Evolutionary conservation across 2,113 vertebrate species (phyloP).

Genomic region (Argyrosomus japonicus): DNA sequence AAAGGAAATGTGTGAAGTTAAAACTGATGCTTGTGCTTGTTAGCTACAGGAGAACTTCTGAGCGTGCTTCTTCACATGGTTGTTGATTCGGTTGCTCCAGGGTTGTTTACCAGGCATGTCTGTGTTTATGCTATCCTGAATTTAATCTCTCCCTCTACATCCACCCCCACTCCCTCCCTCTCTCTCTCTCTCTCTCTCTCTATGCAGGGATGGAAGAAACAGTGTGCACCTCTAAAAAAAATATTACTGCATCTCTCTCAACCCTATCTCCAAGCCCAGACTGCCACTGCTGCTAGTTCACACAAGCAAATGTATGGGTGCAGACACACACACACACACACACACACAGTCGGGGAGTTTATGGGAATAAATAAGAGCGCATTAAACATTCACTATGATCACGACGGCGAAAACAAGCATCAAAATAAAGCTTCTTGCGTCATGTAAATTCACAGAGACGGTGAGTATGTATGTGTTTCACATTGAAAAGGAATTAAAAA

Average conservation of each 20-base stretch:
- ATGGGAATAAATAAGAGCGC: conserved; percentile 17
- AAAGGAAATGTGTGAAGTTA: not conserved
- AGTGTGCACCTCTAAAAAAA: conserved; percentile 26
- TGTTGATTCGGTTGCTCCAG: conserved; percentile 12
- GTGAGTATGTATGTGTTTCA: not conserved
- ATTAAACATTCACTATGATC: conserved; percentile 55
- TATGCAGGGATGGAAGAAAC: conserved; percentile 17
- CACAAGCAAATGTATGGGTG: not conserved
- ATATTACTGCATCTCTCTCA: conserved; percentile 35
- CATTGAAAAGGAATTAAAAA: not conserved
- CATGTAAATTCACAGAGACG: not conserved
- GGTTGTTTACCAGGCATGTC: conserved; percentile 49
- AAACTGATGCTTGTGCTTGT: conserved; percentile 1
- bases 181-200: not conserved
- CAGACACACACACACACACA: not conserved
- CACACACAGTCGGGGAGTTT: not conserved
- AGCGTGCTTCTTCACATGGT: not conserved
- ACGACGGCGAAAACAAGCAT: conserved; percentile 25
- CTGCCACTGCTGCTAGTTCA: conserved; percentile 4
- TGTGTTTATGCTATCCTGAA: conserved; percentile 47
- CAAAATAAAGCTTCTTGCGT: conserved; percentile 4
- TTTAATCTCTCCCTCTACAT: conserved; percentile 22
- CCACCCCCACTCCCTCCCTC: not conserved
- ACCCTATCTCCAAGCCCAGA: conserved; percentile 45
- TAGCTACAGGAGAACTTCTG: not conserved